Evolutionary conservation across 2,797 vertebrate species (phyloP), one percentile per base, ranked within the genome.

Genomic region (Denticeps clupeoides): DNA sequence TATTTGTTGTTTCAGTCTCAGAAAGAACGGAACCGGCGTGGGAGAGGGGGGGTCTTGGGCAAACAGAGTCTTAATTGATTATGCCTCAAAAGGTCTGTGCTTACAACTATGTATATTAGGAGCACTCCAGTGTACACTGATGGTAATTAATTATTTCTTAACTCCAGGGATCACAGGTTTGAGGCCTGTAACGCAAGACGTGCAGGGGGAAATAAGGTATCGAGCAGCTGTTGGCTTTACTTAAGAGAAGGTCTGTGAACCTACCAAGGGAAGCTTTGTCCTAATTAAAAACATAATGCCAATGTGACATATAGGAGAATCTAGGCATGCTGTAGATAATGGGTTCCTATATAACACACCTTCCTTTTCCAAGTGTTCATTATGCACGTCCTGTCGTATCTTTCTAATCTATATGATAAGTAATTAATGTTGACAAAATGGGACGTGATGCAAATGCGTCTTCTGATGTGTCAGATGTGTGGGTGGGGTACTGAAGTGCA

Each of bases 1-100:
- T 87, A 84, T 63, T 69, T 68, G 81, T 80, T 80, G 79, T 83
- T 79, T 81, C 81, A 73, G 81, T 82, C 82, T 79, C 82, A 71
- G 83, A 83, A 84, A 37, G 3, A 10, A 6, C 10, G 44, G 33
- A 45, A 41, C 53, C 44, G 25, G 25, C 49, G 24, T 18, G 38
- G 18, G 41, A 33, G 22, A 1, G 45, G 16, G 13, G 25, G 49
- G 32, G 31, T 37, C 47, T 43, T 25, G 44, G 5, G 27, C 41
- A 52, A 35, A 28, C 53, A 33, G 26, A 1, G 12, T 25, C 58
- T 84, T 83, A 82, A 84, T 84, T 72, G 75, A 84, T 81, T 83
- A 78, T 76, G 80, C 77, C 78, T 81, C 77, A 78, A 75, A 82
- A 79, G 55, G n/a, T 41, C 74, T 52, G 73, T 82, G 74, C 64